Evolutionary conservation across 2,888 invertebrate genomes (phyloP).

Genomic region (Pheosia gnoma): DNA sequence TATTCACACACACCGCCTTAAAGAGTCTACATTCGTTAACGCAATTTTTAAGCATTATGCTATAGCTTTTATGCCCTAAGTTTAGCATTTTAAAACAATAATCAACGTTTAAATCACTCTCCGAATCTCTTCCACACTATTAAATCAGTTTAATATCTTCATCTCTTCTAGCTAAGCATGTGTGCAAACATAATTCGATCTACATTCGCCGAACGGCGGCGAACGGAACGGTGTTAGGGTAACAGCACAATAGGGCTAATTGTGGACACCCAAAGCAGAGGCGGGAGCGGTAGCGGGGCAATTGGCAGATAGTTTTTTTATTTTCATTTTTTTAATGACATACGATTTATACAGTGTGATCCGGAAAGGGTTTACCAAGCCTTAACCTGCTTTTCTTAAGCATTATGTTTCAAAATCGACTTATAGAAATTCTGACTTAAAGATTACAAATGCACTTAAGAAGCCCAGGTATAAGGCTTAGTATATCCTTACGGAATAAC

Average conservation of each 20-base stretch:
- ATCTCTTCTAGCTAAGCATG: conserved; percentile 48
- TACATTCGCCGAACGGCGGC: conserved; percentile 48
- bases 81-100: conserved; percentile 10
- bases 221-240: conserved; percentile 33
- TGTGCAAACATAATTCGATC: conserved; percentile 74
- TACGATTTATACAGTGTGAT: too few relatives aligned
- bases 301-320: too few relatives aligned
- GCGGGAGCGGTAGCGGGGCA: conserved; percentile 28
- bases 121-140: conserved; percentile 37
- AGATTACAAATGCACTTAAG: too few relatives aligned
- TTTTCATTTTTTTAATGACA: too few relatives aligned
- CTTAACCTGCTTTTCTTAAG: too few relatives aligned
- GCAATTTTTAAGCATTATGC: too few relatives aligned
- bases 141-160: conserved; percentile 35
- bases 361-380: too few relatives aligned
- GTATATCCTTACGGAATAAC: too few relatives aligned
- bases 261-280: conserved; percentile 25
- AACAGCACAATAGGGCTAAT: conserved; percentile 68
- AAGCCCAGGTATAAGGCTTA: too few relatives aligned
- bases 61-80: neutral
- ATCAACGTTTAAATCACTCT: conserved; percentile 17
- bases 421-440: too few relatives aligned
- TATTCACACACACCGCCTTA: neutral
- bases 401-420: too few relatives aligned
- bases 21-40: neutral